These are phyloP conservation scores for Paramormyrops kingsleyae DNA, from an alignment of 2,113 vertebrate genomes.

Conservation along the genomic window DNA sequence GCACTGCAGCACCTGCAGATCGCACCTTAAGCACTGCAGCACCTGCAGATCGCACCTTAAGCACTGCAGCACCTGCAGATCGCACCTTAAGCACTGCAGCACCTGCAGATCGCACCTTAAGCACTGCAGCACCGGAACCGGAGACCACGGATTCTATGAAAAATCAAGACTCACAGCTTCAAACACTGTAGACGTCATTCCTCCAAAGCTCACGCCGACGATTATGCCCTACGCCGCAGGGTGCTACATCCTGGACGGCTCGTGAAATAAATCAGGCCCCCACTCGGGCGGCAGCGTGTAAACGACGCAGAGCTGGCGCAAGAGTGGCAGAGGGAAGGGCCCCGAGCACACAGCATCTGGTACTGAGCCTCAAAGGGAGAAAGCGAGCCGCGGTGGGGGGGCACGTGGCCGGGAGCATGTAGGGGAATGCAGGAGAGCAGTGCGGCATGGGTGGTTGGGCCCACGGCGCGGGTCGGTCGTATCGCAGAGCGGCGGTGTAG, in stretches of 20 bases:
- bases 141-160: background rate
- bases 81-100: background rate
- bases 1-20: background rate
- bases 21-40: background rate
- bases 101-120: background rate
- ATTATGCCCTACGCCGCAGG: background rate
- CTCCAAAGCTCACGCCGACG: background rate
- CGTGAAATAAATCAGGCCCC: conserved; percentile 14
- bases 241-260: background rate
- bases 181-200: background rate
- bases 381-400: background rate
- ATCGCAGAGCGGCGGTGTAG: background rate
- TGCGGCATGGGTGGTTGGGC: background rate
- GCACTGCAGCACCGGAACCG: background rate
- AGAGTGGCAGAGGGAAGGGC: background rate
- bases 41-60: background rate
- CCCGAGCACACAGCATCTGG: conserved; percentile 15
- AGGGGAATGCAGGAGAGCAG: background rate
- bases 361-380: background rate
- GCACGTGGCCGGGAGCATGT: background rate
- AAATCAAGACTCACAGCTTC: background rate
- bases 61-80: background rate
- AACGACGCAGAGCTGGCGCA: background rate
- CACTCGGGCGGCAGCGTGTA: background rate
- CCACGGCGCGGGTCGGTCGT: background rate